These are phyloP conservation scores for Rhadinocentrus ornatus DNA, from an alignment of 2,797 vertebrate genomes.

Conservation along the genomic window DNA sequence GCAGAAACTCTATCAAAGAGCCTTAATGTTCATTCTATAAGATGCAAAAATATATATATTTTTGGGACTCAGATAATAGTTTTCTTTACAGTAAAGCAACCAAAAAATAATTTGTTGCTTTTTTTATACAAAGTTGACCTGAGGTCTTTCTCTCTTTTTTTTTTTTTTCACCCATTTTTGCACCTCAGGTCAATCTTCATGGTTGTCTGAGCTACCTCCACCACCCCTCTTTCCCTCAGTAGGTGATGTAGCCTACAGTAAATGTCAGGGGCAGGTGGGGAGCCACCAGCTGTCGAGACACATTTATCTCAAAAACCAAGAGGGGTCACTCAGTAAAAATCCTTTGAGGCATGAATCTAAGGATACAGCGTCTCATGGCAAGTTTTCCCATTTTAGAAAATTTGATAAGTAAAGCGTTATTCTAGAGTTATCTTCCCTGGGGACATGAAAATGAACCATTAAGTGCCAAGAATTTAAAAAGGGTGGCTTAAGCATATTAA, in stretches of 20 bases:
- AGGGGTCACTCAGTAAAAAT: conserved; percentile 46
- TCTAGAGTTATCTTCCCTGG: neutral
- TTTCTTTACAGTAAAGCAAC: neutral
- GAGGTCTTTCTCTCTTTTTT: neutral
- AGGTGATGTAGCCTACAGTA: conserved; percentile 52
- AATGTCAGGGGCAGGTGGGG: conserved; percentile 77
- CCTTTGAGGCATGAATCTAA: conserved; percentile 18
- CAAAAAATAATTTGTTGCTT: neutral
- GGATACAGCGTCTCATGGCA: conserved; percentile 8
- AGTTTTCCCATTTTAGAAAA: conserved; percentile 18
- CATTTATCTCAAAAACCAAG: conserved; percentile 64
- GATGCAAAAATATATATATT: too few relatives aligned
- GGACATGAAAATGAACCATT: neutral
- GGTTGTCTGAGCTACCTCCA: conserved; percentile 56
- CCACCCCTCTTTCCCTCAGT: conserved; percentile 35
- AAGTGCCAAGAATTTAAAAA: conserved; percentile 2
- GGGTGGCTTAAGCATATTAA: neutral
- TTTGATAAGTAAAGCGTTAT: conserved; percentile 15
- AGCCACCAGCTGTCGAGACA: conserved; percentile 68
- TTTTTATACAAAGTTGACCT: neutral
- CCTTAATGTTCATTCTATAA: neutral
- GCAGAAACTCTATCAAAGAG: neutral
- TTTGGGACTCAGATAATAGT: too few relatives aligned
- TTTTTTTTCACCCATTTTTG: conserved; percentile 10
- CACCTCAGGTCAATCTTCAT: conserved; percentile 45